Percentiles rank a stretch among this genome's conserved stretches.
These are phyloP conservation scores for Verasper variegatus DNA, from an alignment of 2,113 vertebrate genomes.

Conservation along the genomic window DNA sequence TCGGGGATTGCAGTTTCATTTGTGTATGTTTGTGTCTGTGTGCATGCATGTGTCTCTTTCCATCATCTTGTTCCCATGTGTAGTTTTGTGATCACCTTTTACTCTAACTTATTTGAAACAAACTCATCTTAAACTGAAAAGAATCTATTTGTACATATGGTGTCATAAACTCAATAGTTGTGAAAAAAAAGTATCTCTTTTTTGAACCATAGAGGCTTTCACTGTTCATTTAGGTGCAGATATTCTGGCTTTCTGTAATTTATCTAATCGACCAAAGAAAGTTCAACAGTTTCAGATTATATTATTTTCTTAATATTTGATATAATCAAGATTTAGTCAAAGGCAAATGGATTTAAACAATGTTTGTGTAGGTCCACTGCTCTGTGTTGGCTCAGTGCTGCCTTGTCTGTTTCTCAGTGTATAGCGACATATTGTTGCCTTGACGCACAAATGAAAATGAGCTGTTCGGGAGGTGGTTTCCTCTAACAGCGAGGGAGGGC, in stretches of 20 bases:
- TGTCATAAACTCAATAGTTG: neutral
- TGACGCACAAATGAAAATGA: conserved; percentile 36
- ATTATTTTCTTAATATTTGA: conserved; percentile 30
- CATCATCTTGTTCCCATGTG: conserved; percentile 30
- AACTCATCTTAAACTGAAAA: conserved; percentile 1
- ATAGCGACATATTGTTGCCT: conserved; percentile 55
- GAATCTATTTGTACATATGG: conserved; percentile 17
- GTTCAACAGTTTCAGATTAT: conserved; percentile 12
- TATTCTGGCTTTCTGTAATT: conserved; percentile 2
- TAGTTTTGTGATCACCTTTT: neutral
- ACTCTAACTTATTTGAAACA: neutral
- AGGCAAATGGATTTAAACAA: conserved; percentile 19
- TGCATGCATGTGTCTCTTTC: neutral
- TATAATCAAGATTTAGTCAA: conserved; percentile 10
- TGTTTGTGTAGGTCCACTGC: conserved; percentile 21
- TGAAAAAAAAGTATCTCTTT: neutral
- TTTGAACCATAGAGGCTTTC: conserved; percentile 14
- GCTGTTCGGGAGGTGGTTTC: conserved; percentile 20
- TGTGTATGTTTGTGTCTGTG: neutral
- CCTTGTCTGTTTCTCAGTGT: conserved; percentile 49
- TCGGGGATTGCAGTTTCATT: neutral
- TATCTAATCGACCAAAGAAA: conserved; percentile 65
- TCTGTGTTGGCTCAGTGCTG: conserved; percentile 42
- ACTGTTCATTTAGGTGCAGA: conserved; percentile 31
- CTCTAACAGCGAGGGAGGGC: conserved; percentile 33